Conservation (phyloP, 2,888 invertebrate species). For the Leptinotarsa juncta region DNA sequence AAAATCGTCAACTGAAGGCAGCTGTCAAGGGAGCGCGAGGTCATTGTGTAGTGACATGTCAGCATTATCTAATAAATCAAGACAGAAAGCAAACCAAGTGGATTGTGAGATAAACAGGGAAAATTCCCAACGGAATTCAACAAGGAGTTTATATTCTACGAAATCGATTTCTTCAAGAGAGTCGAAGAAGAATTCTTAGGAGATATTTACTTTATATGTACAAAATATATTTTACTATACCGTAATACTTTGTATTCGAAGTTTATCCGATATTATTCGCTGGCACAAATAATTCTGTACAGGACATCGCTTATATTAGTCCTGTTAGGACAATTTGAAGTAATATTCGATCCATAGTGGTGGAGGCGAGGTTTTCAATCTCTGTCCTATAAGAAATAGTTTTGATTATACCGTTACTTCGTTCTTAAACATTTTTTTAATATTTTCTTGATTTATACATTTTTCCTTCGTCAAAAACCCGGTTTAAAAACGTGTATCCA, state of each 20-base stretch:
- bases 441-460: too few species aligned
- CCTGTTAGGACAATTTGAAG: too few species aligned
- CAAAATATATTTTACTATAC: conserved; percentile 1
- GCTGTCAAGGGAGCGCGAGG: neutral
- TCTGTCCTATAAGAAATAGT: too few species aligned
- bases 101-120: neutral
- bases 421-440: too few species aligned
- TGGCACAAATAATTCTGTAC: too few species aligned
- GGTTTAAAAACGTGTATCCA: too few species aligned
- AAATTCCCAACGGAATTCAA: neutral
- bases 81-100: neutral
- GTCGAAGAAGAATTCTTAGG: conserved; percentile 5
- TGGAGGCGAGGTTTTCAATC: too few species aligned
- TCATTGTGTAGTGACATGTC: neutral
- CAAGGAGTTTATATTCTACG: neutral
- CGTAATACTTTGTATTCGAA: neutral
- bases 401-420: too few species aligned
- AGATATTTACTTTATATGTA: conserved; percentile 8
- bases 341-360: too few species aligned
- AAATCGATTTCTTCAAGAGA: conserved; percentile 4
- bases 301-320: too few species aligned
- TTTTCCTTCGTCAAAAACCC: too few species aligned
- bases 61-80: neutral
- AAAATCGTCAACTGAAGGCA: neutral
- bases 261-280: too few species aligned